Base-by-base conservation (phyloP, 2,113 vertebrate genomes). In the Platichthys flesus region DNA sequence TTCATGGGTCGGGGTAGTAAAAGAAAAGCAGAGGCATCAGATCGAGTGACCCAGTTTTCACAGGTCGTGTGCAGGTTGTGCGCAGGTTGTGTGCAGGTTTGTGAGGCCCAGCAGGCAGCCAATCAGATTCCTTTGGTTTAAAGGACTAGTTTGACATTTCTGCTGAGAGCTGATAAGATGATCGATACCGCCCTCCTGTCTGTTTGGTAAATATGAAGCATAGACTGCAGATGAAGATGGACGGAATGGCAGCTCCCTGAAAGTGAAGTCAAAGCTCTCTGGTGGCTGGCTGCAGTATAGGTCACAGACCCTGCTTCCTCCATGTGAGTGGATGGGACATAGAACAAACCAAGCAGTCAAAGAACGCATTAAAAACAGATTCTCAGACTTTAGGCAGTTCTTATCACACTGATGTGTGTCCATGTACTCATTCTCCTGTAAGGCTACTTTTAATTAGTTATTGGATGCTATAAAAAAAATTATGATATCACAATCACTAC, bases 1-100 rank as follows among this genome's bases (percentile, higher is more conserved):
- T 91, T 90, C 90, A 91, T 87, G 89, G 86, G 65, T 68, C 1
- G 62, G 85, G 78, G 86, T 82, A 26, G 85, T 78, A 70, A 87
- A 81, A 81, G 83, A 72, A 57, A 77, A 67, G 82, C 70, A 35
- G 81, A 75, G 68, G 74, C 65, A 57, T 83, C 66, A 61, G 72
- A 70, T n/a, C 74, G 69, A 24, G 65, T 67, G 82, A 85, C 71
- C 84, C 60, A 75, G 55, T 82, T 85, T 31, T 31, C 31, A 31
- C 31, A 31, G 31, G 31, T 31, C 31, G 31, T 31, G 31, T 31
- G 31, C 28, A 31, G 28, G 28, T 31, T 31, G 28, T 31, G 28
- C 2, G 26, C 26, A 26, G 26, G 26, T 26, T 26, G 26, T 67
- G 26, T 67, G 37, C 7, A 15, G 37, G 54, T 63, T 21, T 58